Conservation (phyloP, 2,113 vertebrate genomes). For the Crotophaga sulcirostris region DNA sequence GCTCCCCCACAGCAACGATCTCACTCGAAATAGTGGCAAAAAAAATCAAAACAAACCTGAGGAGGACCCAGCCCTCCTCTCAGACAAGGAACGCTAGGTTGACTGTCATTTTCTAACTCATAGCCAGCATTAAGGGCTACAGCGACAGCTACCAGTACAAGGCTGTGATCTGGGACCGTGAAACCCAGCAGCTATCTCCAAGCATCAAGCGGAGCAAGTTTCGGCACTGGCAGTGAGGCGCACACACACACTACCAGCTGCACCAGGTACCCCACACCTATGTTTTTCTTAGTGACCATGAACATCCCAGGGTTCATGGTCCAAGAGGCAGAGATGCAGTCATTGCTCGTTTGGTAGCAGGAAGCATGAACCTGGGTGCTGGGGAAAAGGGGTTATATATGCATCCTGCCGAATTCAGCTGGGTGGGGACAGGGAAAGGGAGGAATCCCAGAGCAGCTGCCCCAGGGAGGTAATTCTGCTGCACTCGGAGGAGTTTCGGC, state of each 20-base stretch:
- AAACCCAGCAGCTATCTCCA: background rate
- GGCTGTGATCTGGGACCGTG: background rate
- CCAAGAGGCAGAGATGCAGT: background rate
- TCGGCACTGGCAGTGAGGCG: background rate
- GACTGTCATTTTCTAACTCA: constrained; percentile 21
- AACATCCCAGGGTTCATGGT: background rate
- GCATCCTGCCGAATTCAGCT: background rate
- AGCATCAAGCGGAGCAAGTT: background rate
- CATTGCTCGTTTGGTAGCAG: background rate
- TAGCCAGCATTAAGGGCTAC: background rate
- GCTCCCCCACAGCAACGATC: background rate
- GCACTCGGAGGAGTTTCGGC: background rate
- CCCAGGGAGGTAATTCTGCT: background rate
- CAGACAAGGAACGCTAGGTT: background rate
- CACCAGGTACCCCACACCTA: background rate
- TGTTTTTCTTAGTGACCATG: background rate
- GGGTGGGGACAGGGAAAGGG: background rate
- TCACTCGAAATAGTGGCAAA: background rate
- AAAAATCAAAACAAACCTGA: constrained; percentile 39
- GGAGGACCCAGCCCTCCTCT: background rate
- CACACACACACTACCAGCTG: background rate
- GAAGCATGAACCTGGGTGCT: background rate
- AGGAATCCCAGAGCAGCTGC: background rate
- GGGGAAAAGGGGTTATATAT: background rate
- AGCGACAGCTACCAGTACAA: background rate